phyloP scores from a whole-genome alignment of 2,797 vertebrate genomes.

The Lindbergichthys nudifrons region DNA sequence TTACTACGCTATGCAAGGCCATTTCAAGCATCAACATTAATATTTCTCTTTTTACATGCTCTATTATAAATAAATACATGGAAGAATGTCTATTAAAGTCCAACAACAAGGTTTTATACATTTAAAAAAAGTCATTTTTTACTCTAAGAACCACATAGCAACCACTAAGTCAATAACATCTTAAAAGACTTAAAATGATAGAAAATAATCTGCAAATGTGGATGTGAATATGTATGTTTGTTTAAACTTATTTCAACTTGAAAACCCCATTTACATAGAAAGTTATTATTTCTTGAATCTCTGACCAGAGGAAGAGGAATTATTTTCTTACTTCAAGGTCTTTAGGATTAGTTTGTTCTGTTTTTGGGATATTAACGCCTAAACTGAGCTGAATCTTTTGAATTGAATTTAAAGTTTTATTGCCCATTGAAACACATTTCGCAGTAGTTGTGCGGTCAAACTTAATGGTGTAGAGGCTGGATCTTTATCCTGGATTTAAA shows the following conservation, averaged over 20 bases:
- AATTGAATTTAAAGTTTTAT: background rate
- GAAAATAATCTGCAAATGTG: background rate
- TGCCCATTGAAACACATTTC: background rate
- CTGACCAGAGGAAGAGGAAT: too few relatives aligned
- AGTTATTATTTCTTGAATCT: too few relatives aligned
- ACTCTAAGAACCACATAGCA: background rate
- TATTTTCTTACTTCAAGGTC: background rate
- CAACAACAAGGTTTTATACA: background rate
- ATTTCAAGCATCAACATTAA: background rate
- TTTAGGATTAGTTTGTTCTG: background rate
- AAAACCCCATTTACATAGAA: background rate
- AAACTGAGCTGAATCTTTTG: background rate
- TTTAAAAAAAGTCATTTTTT: background rate
- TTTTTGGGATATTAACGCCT: background rate
- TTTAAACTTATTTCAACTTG: background rate
- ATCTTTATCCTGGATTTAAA: conserved; percentile 4
- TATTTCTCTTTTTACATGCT: background rate
- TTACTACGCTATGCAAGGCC: background rate
- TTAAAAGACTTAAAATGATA: conserved; percentile 2
- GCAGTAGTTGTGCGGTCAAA: background rate
- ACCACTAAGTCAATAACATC: conserved; percentile 1
- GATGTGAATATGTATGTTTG: background rate
- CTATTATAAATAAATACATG: background rate
- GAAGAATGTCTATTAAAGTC: background rate
- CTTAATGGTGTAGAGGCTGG: background rate